phyloP scores from a whole-genome alignment of 2,888 invertebrate species.

The Ectemnius lituratus region DNA sequence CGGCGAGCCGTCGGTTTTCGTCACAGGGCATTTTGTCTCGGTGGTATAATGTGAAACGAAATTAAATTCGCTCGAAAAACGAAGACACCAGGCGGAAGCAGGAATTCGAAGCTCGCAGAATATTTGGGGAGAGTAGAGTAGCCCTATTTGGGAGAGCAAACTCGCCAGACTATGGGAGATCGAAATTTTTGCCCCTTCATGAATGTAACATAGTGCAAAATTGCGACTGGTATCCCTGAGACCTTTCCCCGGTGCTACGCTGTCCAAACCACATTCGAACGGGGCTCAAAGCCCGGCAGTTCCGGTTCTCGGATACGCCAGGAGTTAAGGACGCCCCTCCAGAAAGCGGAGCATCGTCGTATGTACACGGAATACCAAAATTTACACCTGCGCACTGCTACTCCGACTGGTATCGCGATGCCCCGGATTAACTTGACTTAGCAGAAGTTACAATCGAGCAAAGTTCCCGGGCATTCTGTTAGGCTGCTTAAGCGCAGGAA shows the following conservation, averaged over 20 bases:
- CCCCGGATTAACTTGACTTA: slow-evolving; percentile 38
- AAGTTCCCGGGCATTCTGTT: no score
- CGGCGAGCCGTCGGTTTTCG: no score
- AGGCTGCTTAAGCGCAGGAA: no score
- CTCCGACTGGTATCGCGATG: slow-evolving; percentile 31
- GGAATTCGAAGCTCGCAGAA: background rate
- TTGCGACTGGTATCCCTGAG: background rate
- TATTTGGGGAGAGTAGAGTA: background rate
- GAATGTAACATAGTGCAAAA: background rate
- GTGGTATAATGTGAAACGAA: no score
- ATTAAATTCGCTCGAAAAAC: no score
- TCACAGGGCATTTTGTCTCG: no score
- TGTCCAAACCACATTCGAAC: slow-evolving; percentile 1
- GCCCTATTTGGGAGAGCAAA: no score
- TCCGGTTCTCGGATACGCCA: slow-evolving; percentile 14
- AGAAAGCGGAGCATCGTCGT: background rate
- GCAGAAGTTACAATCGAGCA: slow-evolving; percentile 24
- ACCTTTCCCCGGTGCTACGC: background rate
- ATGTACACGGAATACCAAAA: slow-evolving; percentile 28
- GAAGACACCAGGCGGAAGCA: background rate
- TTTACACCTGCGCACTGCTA: slow-evolving; percentile 41
- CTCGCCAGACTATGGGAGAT: background rate
- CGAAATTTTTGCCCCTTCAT: background rate
- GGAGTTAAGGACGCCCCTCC: slow-evolving; percentile 23
- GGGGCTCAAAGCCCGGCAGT: background rate